Evolutionary conservation across 2,113 vertebrate species (phyloP), one percentile per base, ranked within the genome.

Genomic region (Colinus virginianus): DNA sequence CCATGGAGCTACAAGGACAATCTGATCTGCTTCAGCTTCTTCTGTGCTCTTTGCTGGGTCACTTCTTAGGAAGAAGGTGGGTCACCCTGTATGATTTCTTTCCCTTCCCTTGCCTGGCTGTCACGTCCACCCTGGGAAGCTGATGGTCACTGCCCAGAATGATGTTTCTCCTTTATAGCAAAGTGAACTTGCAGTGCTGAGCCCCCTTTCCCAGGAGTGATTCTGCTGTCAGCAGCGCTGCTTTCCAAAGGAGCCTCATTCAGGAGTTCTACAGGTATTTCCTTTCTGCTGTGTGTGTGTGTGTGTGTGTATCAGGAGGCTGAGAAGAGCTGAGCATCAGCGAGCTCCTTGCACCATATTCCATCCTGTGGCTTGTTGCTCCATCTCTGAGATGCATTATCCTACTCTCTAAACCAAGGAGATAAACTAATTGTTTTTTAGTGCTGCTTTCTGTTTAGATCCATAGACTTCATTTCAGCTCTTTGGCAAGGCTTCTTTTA

Each of bases 391-490:
- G 21, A 46, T 14, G 3, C 0, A 6, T 32, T 74, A 18, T 9
- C 48, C 21, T 17, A 6, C 62, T 46, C 46, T 42, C 5, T 17
- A 46, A 43, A 22, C 18, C 19, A 28, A 23, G 38, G 38, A 88
- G 36, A 20, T 13, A 26, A 62, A n/a, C 32, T 9, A 5, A 4
- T 1, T 8, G 48, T 45, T 7, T 43, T 63, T 32, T 43, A 34
- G 21, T 9, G 8, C 26, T 51, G 32, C 36, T 56, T 74, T 74
- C 16, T 6, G 1, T 40, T 30, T 42, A 10, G 40, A n/a, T 62
- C 30, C 0, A 0, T 36, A 7, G 4, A 0, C 16, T 55, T 79
- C 8, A 26, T n/a, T 69, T 46, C 40, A 18, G 19, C 17, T 62
- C 32, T 23, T 66, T 6, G 36, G 17, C 42, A 69, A 51, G 32